Evolutionary conservation across 2,113 vertebrate genomes (phyloP), one percentile per base, ranked within the genome.

Genomic region (Phylloscopus trochiloides): DNA sequence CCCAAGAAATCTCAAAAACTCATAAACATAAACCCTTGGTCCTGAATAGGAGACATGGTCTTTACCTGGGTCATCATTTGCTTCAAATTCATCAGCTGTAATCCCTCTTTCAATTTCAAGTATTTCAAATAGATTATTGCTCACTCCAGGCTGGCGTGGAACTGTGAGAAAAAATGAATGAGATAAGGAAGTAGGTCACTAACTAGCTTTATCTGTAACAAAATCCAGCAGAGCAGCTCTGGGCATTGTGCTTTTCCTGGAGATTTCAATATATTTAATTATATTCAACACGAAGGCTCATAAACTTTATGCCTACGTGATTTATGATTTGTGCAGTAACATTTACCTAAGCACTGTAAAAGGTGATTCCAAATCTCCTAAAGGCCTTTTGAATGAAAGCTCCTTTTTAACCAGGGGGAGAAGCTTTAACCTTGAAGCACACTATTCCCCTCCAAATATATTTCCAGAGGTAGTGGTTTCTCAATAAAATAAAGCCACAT

Each of bases 51-150:
- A 88, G 51, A 34, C 1, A 1, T 36, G 36, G 17, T 29, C 25
- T 47, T 97, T 98, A 99, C 99, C 99, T 98, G 99, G 98, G 89
- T 99, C 99, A 48, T 99, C 99, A 1, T 98, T 98, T 43, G 98
- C 98, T 96, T 99, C 98, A 42, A 97, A 99, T 10, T 98, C 97
- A 12, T 99, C 99, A 0, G 99, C 99, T 2, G 98, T 99, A 97
- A 99, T 98, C 66, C 99, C 99, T 90, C 98, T 97, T 98, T 99
- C 99, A 77, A 99, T 99, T 97, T 99, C 99, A 94, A 99, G 98
- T 95, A 98, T 96, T 93, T 98, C 98, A 72, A 99, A 98, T 54
- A 99, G 97, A 57, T 98, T 97, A 24, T 98, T 99, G 97, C 98
- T 99, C 34, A 97, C 97, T 80, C 98, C 98, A 15, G 98, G 98